These are phyloP conservation scores for Hybos culiciformis DNA, from an alignment of 2,888 invertebrate genomes.

Conservation along the genomic window DNA sequence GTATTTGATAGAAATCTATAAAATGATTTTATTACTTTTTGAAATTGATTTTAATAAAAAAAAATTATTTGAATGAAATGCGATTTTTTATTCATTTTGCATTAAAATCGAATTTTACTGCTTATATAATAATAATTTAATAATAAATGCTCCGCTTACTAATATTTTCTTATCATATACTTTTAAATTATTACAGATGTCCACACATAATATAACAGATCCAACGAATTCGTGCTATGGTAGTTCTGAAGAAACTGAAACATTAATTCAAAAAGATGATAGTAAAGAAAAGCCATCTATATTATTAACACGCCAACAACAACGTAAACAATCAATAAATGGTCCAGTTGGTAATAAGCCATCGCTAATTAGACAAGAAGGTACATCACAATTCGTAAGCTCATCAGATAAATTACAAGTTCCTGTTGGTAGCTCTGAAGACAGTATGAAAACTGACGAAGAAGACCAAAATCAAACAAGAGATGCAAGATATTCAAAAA, in stretches of 20 bases:
- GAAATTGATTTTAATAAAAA: no score
- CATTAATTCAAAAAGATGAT: slow-evolving; percentile 47
- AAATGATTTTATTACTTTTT: no score
- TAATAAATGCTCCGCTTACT: no score
- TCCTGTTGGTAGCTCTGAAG: slow-evolving; percentile 63
- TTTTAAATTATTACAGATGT: slow-evolving; percentile 26
- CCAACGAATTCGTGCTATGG: slow-evolving; percentile 52
- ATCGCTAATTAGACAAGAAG: slow-evolving; percentile 72
- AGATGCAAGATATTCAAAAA: neutral
- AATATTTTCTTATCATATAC: no score
- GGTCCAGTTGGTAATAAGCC: slow-evolving; percentile 50
- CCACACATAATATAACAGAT: slow-evolving; percentile 40
- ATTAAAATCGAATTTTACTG: no score
- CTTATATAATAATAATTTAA: no score
- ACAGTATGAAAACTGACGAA: slow-evolving; percentile 50
- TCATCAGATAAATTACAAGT: slow-evolving; percentile 55
- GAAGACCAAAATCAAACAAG: slow-evolving; percentile 20
- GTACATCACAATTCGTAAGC: slow-evolving; percentile 61
- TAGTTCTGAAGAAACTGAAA: slow-evolving; percentile 71
- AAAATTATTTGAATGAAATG: no score
- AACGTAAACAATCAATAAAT: slow-evolving; percentile 30
- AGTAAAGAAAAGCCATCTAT: slow-evolving; percentile 31
- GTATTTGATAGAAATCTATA: no score
- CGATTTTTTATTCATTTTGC: no score
- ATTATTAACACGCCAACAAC: slow-evolving; percentile 27